Percentiles rank a stretch among this genome's conserved stretches.
These are phyloP conservation scores for Andrena haemorrhoa DNA, from an alignment of 2,888 invertebrate genomes.

Conservation along the genomic window DNA sequence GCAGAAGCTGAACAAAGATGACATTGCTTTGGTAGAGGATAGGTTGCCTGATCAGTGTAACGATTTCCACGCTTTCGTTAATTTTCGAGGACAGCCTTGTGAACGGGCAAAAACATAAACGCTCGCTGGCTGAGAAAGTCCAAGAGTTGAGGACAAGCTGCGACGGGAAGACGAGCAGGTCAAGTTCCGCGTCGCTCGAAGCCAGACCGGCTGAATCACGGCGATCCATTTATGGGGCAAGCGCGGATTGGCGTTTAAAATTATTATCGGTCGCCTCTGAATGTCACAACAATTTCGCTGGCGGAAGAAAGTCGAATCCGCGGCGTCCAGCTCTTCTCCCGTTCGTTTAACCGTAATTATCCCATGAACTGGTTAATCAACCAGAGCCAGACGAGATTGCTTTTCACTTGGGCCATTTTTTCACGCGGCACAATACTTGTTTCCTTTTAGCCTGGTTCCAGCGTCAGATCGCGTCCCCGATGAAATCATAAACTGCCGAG, in stretches of 20 bases:
- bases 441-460: background rate
- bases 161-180: slow-evolving; percentile 51
- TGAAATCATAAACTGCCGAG: background rate
- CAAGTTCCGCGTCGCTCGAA: slow-evolving; percentile 50
- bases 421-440: background rate
- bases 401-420: background rate
- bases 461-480: background rate
- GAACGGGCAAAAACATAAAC: slow-evolving; percentile 33
- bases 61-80: slow-evolving; percentile 46
- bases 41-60: slow-evolving; percentile 17
- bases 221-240: slow-evolving; percentile 56
- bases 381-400: background rate
- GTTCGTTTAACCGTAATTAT: slow-evolving; percentile 36
- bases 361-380: slow-evolving; percentile 3
- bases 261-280: slow-evolving; percentile 40
- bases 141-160: slow-evolving; percentile 15
- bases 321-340: background rate
- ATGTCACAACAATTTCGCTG: slow-evolving; percentile 22
- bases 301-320: slow-evolving; percentile 25
- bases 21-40: slow-evolving; percentile 8
- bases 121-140: slow-evolving; percentile 48
- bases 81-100: slow-evolving; percentile 32
- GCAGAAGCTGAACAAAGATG: background rate
- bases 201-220: slow-evolving; percentile 61
- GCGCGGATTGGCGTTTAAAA: slow-evolving; percentile 55